A percentile compares a stretch with the other conserved stretches of the same genome.
Conservation (phyloP, 2,888 invertebrate species). For the Melinaea marsaeus region DNA sequence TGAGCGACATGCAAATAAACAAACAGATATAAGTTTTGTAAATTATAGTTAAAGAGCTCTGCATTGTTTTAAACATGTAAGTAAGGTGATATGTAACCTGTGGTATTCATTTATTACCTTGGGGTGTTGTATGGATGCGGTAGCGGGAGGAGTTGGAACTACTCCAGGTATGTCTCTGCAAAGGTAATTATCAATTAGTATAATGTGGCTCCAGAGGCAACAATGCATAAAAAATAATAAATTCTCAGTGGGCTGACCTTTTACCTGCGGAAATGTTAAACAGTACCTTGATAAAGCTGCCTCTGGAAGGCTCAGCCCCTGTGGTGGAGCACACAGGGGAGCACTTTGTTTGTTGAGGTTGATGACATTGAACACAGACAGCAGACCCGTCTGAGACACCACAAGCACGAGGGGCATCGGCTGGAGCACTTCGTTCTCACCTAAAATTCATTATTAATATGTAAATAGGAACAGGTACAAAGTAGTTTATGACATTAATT, state of each 20-base stretch:
- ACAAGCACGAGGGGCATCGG: slow-evolving; percentile 89
- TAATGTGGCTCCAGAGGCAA: too few species aligned
- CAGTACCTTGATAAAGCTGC: slow-evolving; percentile 49
- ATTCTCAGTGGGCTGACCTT: background rate
- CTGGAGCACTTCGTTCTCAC: slow-evolving; percentile 80
- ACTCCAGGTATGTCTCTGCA: slow-evolving; percentile 51
- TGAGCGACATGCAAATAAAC: background rate
- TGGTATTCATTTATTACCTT: slow-evolving; percentile 32
- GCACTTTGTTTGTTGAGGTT: slow-evolving; percentile 80
- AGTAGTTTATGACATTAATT: background rate
- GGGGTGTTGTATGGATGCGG: slow-evolving; percentile 28
- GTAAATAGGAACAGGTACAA: background rate
- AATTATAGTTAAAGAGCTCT: too few species aligned
- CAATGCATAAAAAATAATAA: background rate
- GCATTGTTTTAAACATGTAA: too few species aligned
- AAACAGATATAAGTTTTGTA: slow-evolving; percentile 1
- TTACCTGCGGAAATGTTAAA: background rate
- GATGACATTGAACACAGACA: slow-evolving; percentile 87
- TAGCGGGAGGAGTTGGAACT: slow-evolving; percentile 36
- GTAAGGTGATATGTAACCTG: background rate
- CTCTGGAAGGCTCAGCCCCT: slow-evolving; percentile 58
- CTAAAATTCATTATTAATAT: slow-evolving; percentile 44
- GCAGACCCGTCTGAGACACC: slow-evolving; percentile 85
- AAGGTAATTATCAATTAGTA: background rate
- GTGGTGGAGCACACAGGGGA: slow-evolving; percentile 80